These are phyloP conservation scores for Parauchenoglanis punctatus DNA, from an alignment of 2,797 vertebrate genomes.

Conservation along the genomic window DNA sequence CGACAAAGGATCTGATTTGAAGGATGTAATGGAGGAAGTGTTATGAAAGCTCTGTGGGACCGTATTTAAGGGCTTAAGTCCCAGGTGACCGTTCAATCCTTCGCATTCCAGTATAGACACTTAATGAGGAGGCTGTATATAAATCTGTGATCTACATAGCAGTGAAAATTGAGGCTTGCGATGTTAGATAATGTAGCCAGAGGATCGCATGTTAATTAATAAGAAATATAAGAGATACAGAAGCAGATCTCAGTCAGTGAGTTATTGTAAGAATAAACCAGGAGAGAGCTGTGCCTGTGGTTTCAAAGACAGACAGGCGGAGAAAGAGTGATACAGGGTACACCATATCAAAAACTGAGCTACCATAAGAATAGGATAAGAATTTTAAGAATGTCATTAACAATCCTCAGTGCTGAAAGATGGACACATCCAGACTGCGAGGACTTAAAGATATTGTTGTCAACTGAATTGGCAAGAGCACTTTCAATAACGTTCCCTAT, in stretches of 20 bases:
- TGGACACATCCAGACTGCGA: not conserved
- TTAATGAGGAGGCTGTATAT: not conserved
- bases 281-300: not conserved
- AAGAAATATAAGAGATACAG: no score
- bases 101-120: no score
- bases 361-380: not conserved
- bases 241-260: not conserved
- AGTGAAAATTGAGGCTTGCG: not conserved
- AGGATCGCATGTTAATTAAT: not conserved
- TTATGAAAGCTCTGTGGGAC: constrained; percentile 5
- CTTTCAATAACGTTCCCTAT: not conserved
- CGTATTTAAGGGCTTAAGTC: not conserved
- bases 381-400: not conserved
- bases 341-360: not conserved
- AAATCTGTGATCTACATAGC: not conserved
- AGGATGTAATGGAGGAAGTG: not conserved
- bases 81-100: not conserved
- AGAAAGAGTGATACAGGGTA: not conserved
- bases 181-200: not conserved
- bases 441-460: not conserved
- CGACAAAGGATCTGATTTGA: not conserved
- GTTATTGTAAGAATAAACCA: not conserved
- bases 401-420: not conserved
- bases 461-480: not conserved
- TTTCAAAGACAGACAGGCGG: not conserved